Conservation (phyloP, 2,113 vertebrate species). For the Aix galericulata region DNA sequence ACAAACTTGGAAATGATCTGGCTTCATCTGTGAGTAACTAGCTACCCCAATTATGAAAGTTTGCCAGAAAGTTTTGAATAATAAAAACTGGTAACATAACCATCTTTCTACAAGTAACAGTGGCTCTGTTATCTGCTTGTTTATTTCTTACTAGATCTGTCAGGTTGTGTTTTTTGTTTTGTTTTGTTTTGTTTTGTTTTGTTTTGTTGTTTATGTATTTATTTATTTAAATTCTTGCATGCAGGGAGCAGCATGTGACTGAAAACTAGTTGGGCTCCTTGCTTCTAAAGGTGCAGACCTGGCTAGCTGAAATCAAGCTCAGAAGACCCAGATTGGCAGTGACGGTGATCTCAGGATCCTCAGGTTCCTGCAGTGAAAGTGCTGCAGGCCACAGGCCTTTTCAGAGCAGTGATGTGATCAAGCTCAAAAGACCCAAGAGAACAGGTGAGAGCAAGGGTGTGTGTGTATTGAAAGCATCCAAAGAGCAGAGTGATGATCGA, state of each 20-base stretch:
- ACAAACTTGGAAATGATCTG: neutral
- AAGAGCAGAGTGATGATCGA: neutral
- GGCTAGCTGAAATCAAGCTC: neutral
- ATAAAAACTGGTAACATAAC: neutral
- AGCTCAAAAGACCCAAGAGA: neutral
- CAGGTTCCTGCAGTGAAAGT: neutral
- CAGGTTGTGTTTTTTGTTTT: neutral
- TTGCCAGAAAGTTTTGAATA: neutral
- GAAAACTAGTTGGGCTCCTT: neutral
- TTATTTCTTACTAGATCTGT: neutral
- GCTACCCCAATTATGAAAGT: neutral
- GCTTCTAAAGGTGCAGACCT: neutral
- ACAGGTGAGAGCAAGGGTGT: neutral
- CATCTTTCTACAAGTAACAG: neutral
- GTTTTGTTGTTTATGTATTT: too few relatives aligned
- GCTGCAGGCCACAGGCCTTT: neutral
- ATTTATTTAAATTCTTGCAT: neutral
- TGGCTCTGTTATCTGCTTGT: neutral
- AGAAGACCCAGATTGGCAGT: neutral
- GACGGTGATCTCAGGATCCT: neutral
- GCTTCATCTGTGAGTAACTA: neutral
- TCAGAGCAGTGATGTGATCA: too few relatives aligned
- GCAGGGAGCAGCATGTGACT: neutral
- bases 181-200: too few relatives aligned
- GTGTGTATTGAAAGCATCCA: neutral